These are phyloP conservation scores for Cephalopholis sonnerati DNA, from an alignment of 2,113 vertebrate genomes.

Conservation along the genomic window DNA sequence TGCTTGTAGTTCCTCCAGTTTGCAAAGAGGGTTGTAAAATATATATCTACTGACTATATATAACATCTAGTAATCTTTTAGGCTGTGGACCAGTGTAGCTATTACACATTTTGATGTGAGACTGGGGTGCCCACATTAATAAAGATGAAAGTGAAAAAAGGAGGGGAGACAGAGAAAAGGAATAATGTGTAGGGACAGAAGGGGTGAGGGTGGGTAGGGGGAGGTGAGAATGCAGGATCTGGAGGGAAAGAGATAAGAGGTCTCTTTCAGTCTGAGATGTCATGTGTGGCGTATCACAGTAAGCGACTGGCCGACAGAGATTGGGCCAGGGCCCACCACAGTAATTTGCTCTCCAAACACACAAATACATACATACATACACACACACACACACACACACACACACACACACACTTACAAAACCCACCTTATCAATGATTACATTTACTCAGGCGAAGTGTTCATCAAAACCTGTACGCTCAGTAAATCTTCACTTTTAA, in stretches of 20 bases:
- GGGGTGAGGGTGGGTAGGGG: background rate
- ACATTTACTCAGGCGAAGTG: conserved; percentile 69
- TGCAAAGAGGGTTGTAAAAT: no score
- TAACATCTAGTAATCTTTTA: no score
- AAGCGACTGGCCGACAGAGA: conserved; percentile 67
- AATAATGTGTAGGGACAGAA: conserved; percentile 17
- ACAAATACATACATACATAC: conserved; percentile 19
- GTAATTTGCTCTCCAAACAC: conserved; percentile 68
- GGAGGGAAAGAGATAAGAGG: conserved; percentile 70
- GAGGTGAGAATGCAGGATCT: conserved; percentile 57
- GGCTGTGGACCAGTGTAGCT: no score
- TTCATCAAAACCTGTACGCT: conserved; percentile 53
- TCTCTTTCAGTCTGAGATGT: conserved; percentile 44
- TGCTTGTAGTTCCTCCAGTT: no score
- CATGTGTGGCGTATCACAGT: conserved; percentile 60
- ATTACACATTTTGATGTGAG: no score
- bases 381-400: background rate
- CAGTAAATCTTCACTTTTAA: conserved; percentile 42
- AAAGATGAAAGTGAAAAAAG: background rate
- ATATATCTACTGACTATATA: no score
- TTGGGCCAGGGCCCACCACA: conserved; percentile 52
- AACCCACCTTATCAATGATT: conserved; percentile 62
- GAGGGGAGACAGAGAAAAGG: conserved; percentile 1
- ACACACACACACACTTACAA: background rate
- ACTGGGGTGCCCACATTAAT: no score